Conservation (phyloP, 30 jellyfish, hydroid and myxozoan species). For the Hydra vulgaris region DNA sequence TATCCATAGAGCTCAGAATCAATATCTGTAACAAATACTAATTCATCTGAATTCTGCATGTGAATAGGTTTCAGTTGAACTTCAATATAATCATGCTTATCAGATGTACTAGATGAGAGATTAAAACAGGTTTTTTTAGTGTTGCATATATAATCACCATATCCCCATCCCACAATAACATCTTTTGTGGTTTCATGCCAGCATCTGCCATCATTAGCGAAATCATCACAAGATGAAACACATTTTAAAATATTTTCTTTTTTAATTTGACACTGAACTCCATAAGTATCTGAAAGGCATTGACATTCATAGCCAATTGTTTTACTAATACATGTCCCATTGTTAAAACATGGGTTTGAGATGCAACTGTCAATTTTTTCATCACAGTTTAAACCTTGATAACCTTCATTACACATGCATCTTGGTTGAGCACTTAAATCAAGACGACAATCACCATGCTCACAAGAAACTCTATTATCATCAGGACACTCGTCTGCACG, state of each 20-base stretch:
- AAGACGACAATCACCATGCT: slow-evolving; percentile 65
- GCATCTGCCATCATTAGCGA: slow-evolving; percentile 57
- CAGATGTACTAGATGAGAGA: slow-evolving; percentile 9
- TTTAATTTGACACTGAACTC: slow-evolving; percentile 69
- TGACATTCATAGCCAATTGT: slow-evolving; percentile 48
- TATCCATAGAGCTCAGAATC: slow-evolving; percentile 58
- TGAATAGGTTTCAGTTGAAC: slow-evolving; percentile 90
- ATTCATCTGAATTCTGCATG: slow-evolving; percentile 57
- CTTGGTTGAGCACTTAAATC: slow-evolving; percentile 61
- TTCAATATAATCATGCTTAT: slow-evolving; percentile 36
- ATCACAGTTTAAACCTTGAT: slow-evolving; percentile 62
- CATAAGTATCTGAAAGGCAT: slow-evolving; percentile 49
- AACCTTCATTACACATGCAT: slow-evolving; percentile 80
- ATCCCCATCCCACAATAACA: slow-evolving; percentile 96
- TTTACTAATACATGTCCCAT: slow-evolving; percentile 58
- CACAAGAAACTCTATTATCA: slow-evolving; percentile 31
- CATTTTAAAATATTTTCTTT: slow-evolving; percentile 21
- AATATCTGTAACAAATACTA: slow-evolving; percentile 59
- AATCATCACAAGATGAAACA: slow-evolving; percentile 31
- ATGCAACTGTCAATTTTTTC: slow-evolving; percentile 42
- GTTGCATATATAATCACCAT: slow-evolving; percentile 70
- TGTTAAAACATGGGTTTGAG: slow-evolving; percentile 51
- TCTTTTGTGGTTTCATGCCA: slow-evolving; percentile 72
- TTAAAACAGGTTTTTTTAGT: slow-evolving; percentile 67
- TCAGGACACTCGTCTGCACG: slow-evolving; percentile 88